These are phyloP conservation scores for Dinoponera quadriceps DNA, from an alignment of 1,140 invertebrate genomes.

Conservation along the genomic window DNA sequence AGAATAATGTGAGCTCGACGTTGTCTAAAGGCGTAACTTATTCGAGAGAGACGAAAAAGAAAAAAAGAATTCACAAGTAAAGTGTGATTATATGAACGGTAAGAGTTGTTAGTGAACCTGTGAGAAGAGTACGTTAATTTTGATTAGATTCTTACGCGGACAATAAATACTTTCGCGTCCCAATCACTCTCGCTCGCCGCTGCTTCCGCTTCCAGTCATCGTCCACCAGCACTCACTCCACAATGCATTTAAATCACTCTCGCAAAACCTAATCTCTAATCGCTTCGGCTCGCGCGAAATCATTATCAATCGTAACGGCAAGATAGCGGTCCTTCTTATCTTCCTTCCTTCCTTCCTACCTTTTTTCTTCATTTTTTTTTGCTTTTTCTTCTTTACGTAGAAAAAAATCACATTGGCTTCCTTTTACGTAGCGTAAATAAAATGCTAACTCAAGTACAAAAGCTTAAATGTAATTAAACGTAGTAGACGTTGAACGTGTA, in stretches of 20 bases:
- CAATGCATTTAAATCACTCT: slow-evolving; percentile 33
- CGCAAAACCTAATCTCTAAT: slow-evolving; percentile 32
- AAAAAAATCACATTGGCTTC: slow-evolving; percentile 54
- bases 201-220: background rate
- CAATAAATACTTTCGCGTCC: slow-evolving; percentile 48
- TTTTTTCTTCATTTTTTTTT: slow-evolving; percentile 15
- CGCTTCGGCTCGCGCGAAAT: slow-evolving; percentile 9
- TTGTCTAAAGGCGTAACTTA: background rate
- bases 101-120: slow-evolving; percentile 40
- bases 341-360: no score
- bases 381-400: slow-evolving; percentile 34
- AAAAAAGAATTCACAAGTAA: slow-evolving; percentile 19
- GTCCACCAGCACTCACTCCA: background rate
- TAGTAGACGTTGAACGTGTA: slow-evolving; percentile 15
- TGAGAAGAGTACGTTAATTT: slow-evolving; percentile 43
- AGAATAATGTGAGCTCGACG: slow-evolving; percentile 26
- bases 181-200: background rate
- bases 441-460: slow-evolving; percentile 58
- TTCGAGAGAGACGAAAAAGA: background rate
- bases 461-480: slow-evolving; percentile 49
- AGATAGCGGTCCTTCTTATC: slow-evolving; percentile 26
- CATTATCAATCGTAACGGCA: slow-evolving; percentile 31
- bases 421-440: slow-evolving; percentile 22
- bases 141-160: slow-evolving; percentile 49
- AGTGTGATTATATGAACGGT: slow-evolving; percentile 38